phyloP scores from a whole-genome alignment of 2,797 vertebrate species.

The Fratercula arctica region DNA sequence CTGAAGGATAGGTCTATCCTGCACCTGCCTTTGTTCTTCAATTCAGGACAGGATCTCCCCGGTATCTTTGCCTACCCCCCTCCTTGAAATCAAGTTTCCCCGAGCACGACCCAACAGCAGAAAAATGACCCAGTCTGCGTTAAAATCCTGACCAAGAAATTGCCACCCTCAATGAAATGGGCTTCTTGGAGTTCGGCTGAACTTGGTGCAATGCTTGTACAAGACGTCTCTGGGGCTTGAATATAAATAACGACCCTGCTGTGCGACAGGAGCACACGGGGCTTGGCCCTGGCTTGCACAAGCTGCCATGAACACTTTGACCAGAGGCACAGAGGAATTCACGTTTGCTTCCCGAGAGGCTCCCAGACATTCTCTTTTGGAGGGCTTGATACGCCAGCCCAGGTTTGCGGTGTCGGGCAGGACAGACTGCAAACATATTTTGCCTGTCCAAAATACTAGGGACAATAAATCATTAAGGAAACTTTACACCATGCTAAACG shows the following conservation, averaged over 20 bases:
- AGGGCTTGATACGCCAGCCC: not conserved
- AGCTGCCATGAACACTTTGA: not conserved
- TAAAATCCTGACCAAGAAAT: not conserved
- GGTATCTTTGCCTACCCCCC: not conserved
- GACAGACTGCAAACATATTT: not conserved
- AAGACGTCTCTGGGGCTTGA: not conserved
- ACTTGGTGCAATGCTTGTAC: not conserved
- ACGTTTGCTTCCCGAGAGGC: not conserved
- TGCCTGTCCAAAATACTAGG: not conserved
- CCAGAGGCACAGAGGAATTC: not conserved
- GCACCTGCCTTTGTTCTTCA: not conserved
- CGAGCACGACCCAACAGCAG: not conserved
- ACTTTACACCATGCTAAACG: not conserved
- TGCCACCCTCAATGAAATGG: not conserved
- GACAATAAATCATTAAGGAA: not conserved
- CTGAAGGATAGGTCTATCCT: not conserved
- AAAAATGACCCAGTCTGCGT: not conserved
- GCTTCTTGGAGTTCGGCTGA: not conserved
- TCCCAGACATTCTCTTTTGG: not conserved
- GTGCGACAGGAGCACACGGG: fast-evolving
- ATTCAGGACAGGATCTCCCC: not conserved
- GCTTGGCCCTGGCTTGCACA: not conserved
- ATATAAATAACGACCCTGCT: not conserved
- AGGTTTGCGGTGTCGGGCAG: not conserved
- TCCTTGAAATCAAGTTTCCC: not conserved